Evolutionary conservation across 1,140 invertebrate species (phyloP).

Genomic region (Pseudomyrmex gracilis): DNA sequence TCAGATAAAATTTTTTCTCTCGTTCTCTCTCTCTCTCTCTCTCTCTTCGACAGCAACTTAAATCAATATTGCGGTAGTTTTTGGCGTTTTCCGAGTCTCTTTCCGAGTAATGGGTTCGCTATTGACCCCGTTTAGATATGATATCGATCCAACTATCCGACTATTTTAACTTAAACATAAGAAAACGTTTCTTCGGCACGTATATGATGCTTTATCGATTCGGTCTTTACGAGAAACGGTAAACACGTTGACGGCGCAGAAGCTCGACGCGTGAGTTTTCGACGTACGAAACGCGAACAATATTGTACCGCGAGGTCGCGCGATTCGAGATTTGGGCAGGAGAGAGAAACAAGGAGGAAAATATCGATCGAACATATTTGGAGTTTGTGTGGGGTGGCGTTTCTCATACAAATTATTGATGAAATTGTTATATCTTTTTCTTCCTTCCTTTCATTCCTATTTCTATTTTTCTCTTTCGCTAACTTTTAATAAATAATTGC

Average conservation of each 20-base stretch:
- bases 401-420: not conserved
- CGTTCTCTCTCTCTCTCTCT: no score
- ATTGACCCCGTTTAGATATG: slow-evolving; percentile 30
- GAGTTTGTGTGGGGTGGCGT: not conserved
- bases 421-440: not conserved
- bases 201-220: slow-evolving; percentile 42
- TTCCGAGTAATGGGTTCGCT: slow-evolving; percentile 3
- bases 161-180: slow-evolving; percentile 16
- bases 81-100: not conserved
- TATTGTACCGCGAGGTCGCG: not conserved
- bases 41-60: not conserved
- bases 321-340: not conserved
- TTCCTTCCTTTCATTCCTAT: not conserved
- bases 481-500: no score
- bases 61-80: not conserved
- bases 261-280: not conserved
- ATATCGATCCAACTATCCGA: slow-evolving; percentile 31
- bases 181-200: not conserved
- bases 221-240: not conserved
- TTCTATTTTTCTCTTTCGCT: not conserved
- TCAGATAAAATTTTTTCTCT: no score
- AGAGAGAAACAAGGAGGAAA: slow-evolving; percentile 9
- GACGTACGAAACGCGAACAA: slow-evolving; percentile 17
- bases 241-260: not conserved
- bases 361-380: not conserved